Evolutionary conservation across 2,888 invertebrate genomes (phyloP), one percentile per base, ranked within the genome.

Genomic region (Caenorhabditis imperialis): DNA sequence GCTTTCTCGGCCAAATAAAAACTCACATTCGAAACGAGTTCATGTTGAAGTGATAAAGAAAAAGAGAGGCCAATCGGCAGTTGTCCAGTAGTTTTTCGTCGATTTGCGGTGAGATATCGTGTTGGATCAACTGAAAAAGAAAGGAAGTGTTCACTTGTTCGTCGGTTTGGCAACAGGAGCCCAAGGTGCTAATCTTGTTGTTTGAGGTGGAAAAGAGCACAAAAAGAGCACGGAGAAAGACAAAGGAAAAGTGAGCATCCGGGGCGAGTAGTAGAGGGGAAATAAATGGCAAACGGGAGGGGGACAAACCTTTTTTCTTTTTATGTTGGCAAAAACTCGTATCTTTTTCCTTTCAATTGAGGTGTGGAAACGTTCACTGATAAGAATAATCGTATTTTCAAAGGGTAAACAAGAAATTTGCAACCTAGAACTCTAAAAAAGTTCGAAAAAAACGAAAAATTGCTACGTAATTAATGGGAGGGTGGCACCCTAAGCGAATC

Each of bases 21-120:
- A 76, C 78, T 76, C 33, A 74, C 78, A 78, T 74, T 71, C 78
- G 53, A 57, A 78, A 78, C 10, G 67, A 70, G 47, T 74, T 67
- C 76, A 78, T 74, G 40, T 78, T 78, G 50, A 75, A 72, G 48
- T 71, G 73, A 30, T 62, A 70, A 16, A 78, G 48, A 51, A 70
- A 78, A 8, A 78, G 25, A 2, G 76, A 74, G 4, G 74, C 48
- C 4, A 78, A 62, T 14, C 53, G 70, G n/a, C 50, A 73, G 7
- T 55, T 67, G 3, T 53, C 45, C 22, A 77, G 27, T 25, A 76
- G 38, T 51, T 62, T 54, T 16, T 55, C 30, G 16, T 40, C 44
- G 10, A 72, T 27, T 48, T 60, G 40, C 10, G 58, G 44, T 12
- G 62, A 67, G 4, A 76, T 67, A 22, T 76, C 76, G 67, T 72